phyloP scores from a whole-genome alignment of 1,140 invertebrate species.

The Drosophila bipectinata region DNA sequence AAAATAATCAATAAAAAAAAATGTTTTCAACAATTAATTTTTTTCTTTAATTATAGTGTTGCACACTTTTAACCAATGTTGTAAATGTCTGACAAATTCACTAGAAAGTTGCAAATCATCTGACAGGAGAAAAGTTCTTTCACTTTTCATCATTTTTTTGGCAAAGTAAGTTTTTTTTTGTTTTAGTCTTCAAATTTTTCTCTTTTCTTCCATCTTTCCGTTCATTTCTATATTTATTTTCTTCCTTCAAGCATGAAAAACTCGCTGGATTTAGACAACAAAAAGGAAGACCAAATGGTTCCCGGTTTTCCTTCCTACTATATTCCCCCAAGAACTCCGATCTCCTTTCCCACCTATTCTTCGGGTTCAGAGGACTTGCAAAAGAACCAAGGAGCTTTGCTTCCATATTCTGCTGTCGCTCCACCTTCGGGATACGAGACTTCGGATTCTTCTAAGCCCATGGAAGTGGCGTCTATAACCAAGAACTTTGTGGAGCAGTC shows the following conservation, averaged over 20 bases:
- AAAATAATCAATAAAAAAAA: background rate
- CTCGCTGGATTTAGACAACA: background rate
- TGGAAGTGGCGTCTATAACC: background rate
- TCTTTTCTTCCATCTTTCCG: background rate
- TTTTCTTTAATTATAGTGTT: background rate
- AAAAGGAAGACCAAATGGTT: no score
- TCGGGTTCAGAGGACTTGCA: no score
- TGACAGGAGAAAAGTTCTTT: background rate
- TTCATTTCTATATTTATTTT: background rate
- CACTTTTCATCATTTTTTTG: background rate
- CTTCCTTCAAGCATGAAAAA: background rate
- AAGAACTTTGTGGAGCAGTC: background rate
- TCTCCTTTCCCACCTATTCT: no score
- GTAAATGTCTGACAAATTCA: background rate
- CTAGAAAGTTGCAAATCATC: background rate
- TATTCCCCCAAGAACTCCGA: no score
- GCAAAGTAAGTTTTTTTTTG: background rate
- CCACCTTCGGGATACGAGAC: no score
- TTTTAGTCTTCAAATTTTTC: background rate
- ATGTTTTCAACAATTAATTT: background rate
- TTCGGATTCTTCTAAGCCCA: background rate
- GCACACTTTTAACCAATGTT: background rate
- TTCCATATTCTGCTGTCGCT: no score
- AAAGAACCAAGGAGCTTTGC: no score
- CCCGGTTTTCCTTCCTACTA: no score